Percentiles rank a stretch among this genome's conserved stretches.
phyloP scores from a whole-genome alignment of 1,140 invertebrate genomes.

The Zaprionus lachaisei region DNA sequence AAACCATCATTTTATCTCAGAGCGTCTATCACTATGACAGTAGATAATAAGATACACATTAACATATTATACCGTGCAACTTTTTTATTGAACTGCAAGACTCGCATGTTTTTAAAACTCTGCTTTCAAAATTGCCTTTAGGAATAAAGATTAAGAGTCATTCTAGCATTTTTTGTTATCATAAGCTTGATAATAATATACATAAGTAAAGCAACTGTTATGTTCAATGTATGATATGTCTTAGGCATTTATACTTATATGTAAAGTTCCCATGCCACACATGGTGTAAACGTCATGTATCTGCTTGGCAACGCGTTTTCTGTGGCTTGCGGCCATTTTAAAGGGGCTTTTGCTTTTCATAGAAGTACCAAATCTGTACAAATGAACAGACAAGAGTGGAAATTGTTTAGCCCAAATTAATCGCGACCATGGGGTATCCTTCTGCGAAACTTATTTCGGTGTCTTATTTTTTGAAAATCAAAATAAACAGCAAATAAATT shows the following conservation, averaged over 20 bases:
- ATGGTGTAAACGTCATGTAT: neutral
- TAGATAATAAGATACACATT: neutral
- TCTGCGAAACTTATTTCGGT: neutral
- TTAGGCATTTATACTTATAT: neutral
- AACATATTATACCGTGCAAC: neutral
- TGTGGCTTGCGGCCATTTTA: neutral
- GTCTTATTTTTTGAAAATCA: neutral
- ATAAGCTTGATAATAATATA: neutral
- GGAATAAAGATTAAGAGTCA: no score
- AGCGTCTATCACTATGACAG: neutral
- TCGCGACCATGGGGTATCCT: neutral
- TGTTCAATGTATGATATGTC: neutral
- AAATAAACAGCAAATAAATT: neutral
- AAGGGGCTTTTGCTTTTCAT: neutral
- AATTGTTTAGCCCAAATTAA: neutral
- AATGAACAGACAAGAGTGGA: neutral
- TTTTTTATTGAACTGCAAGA: neutral
- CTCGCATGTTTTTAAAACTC: neutral
- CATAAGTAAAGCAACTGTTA: neutral
- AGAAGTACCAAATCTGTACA: neutral
- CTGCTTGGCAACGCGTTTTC: neutral
- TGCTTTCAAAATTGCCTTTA: no score
- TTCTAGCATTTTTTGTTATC: neutral
- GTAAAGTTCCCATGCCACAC: neutral
- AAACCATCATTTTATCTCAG: slow-evolving; percentile 8